Conservation (phyloP, 2,797 vertebrate species). For the Eidolon dupreanum region DNA sequence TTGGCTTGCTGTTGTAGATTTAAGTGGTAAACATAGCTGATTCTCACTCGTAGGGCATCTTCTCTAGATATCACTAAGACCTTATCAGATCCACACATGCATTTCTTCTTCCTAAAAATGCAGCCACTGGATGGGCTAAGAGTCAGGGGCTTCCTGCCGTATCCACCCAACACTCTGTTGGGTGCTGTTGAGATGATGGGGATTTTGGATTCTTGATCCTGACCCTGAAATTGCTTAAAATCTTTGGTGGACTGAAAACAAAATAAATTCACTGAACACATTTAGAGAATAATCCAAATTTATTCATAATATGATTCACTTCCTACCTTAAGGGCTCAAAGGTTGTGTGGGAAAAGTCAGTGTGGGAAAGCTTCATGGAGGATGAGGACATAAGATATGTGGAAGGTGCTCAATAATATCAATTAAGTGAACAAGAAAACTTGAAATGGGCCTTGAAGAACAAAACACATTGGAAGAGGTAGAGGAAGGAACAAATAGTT, state of each 20-base stretch:
- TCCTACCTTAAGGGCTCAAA: neutral
- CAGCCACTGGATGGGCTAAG: neutral
- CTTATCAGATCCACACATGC: constrained; percentile 64
- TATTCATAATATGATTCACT: neutral
- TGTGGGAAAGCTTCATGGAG: neutral
- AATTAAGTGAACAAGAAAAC: neutral
- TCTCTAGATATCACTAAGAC: constrained; percentile 29
- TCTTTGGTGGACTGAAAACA: neutral
- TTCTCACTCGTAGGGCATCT: constrained; percentile 2
- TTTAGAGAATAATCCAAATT: neutral
- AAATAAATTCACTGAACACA: neutral
- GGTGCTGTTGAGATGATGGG: neutral
- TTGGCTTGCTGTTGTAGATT: constrained; percentile 48
- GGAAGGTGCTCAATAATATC: neutral
- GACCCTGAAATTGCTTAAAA: neutral
- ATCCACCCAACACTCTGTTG: neutral
- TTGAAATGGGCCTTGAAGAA: neutral
- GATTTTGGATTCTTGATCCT: neutral
- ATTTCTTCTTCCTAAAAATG: constrained; percentile 50
- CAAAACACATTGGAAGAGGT: neutral
- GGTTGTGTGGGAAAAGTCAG: neutral
- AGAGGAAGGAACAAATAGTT: neutral
- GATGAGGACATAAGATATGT: neutral
- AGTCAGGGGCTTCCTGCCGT: neutral
- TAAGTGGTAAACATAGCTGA: constrained; percentile 65